Conservation (phyloP, 2,113 vertebrate genomes). For the Gavialis gangeticus region DNA sequence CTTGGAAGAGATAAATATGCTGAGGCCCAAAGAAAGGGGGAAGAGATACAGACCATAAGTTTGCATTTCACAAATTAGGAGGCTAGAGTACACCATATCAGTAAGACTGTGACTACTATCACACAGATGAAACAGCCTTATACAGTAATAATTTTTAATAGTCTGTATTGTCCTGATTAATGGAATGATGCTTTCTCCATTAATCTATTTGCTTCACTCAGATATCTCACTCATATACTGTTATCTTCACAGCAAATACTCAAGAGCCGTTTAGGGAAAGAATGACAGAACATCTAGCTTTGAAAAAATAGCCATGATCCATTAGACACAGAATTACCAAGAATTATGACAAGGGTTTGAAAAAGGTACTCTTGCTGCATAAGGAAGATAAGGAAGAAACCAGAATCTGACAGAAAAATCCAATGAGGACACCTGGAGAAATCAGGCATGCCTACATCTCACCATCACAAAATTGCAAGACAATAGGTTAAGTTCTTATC, state of each 20-base stretch:
- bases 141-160: not conserved
- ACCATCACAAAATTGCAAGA: accelerated
- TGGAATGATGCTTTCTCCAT: not conserved
- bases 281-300: not conserved
- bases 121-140: not conserved
- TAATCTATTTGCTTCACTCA: not conserved
- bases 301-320: not conserved
- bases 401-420: not conserved
- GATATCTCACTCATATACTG: too few species aligned
- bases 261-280: not conserved
- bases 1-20: not conserved
- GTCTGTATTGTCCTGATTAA: not conserved
- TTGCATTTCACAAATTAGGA: not conserved
- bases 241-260: not conserved
- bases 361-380: not conserved
- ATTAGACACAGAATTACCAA: not conserved
- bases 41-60: not conserved
- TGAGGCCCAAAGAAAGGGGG: not conserved
- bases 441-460: not conserved
- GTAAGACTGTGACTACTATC: not conserved
- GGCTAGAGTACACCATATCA: not conserved
- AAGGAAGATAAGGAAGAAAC: not conserved
- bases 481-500: not conserved
- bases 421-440: not conserved
- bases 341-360: not conserved